Percentiles rank a stretch among this genome's conserved stretches.
Conservation (phyloP, 2,888 invertebrate species). For the Andrena praecox region DNA sequence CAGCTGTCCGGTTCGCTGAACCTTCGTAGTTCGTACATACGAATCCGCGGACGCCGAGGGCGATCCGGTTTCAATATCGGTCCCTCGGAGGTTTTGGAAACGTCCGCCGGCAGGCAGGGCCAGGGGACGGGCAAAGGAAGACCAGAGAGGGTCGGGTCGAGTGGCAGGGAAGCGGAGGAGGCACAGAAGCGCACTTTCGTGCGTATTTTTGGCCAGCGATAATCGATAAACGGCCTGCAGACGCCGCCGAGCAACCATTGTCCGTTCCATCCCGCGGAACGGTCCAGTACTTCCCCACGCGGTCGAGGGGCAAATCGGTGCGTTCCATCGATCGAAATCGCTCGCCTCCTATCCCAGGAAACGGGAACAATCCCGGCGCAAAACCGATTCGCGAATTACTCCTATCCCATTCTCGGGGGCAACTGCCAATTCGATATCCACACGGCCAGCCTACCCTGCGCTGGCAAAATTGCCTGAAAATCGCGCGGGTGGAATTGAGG, state of each 20-base stretch:
- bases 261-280: background rate
- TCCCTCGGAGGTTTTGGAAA: background rate
- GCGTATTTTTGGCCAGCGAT: slow-evolving; percentile 63
- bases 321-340: slow-evolving; percentile 5
- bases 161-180: slow-evolving; percentile 1
- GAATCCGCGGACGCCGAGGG: slow-evolving; percentile 4
- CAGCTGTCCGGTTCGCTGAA: slow-evolving; percentile 43
- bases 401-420: background rate
- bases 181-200: slow-evolving; percentile 51
- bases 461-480: background rate
- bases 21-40: slow-evolving; percentile 15
- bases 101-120: no score
- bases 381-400: background rate
- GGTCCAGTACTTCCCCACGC: slow-evolving; percentile 38
- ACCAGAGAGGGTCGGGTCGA: background rate
- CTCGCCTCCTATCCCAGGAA: background rate
- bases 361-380: background rate
- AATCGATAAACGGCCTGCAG: slow-evolving; percentile 60
- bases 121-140: background rate
- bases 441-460: background rate
- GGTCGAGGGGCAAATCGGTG: background rate
- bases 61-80: background rate
- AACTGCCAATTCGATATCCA: background rate
- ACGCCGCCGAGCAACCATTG: slow-evolving; percentile 41
- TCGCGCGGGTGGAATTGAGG: background rate